Percentiles rank a stretch among this genome's conserved stretches.
Conservation (phyloP, 2,888 invertebrate species). For the Ctenicera cuprea region DNA sequence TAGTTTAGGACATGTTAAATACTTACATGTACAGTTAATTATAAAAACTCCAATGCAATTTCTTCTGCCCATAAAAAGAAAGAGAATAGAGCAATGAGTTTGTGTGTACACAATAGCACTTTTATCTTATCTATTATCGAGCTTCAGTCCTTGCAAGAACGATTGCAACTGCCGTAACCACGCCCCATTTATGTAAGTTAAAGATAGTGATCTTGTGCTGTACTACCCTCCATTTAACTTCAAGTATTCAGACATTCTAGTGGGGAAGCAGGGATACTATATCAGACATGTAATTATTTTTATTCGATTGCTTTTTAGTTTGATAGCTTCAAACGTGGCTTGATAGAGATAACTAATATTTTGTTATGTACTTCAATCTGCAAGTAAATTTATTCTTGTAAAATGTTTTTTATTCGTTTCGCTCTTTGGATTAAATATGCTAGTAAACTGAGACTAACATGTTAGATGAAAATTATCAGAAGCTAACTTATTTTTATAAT, state of each 20-base stretch:
- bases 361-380: too few relatives aligned
- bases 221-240: constrained; percentile 26
- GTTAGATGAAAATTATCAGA: too few relatives aligned
- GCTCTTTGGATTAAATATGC: too few relatives aligned
- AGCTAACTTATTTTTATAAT: too few relatives aligned
- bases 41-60: too few relatives aligned
- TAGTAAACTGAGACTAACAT: too few relatives aligned
- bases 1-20: too few relatives aligned
- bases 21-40: too few relatives aligned
- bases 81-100: background rate
- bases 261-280: background rate
- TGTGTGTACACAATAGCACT: constrained; percentile 12
- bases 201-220: constrained; percentile 51
- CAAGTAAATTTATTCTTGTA: too few relatives aligned
- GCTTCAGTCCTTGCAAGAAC: constrained; percentile 39
- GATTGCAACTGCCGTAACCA: constrained; percentile 52
- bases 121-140: constrained; percentile 48
- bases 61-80: background rate
- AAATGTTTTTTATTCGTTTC: too few relatives aligned
- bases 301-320: background rate
- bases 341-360: too few relatives aligned
- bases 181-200: constrained; percentile 54
- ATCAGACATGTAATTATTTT: background rate
- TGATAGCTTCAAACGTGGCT: background rate
- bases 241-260: constrained; percentile 2